These are phyloP conservation scores for Heterodera schachtii DNA, from an alignment of 1,140 invertebrate genomes.

Conservation along the genomic window DNA sequence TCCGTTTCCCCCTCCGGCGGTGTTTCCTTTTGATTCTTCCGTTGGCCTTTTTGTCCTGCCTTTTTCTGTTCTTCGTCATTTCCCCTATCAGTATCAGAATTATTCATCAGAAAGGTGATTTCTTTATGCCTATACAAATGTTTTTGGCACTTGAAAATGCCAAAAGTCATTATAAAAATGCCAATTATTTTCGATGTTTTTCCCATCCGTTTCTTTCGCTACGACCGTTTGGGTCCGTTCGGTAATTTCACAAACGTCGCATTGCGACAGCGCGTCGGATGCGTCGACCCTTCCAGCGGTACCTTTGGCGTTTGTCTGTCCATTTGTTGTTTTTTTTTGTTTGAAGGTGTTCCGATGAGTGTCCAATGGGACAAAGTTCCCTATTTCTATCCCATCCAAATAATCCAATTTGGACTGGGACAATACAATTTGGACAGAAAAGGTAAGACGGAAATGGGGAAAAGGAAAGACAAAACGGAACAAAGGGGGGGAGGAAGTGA, in stretches of 20 bases:
- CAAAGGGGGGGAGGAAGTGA: not conserved
- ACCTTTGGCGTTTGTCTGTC: not conserved
- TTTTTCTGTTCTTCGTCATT: not conserved
- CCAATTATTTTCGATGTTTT: not conserved
- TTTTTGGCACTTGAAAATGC: too few species aligned
- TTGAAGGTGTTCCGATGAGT: constrained; percentile 74
- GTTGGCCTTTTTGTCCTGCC: not conserved
- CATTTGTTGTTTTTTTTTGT: constrained; percentile 25
- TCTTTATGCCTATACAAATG: too few species aligned
- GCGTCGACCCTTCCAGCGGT: not conserved
- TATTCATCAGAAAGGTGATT: too few species aligned
- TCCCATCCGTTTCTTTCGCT: not conserved
- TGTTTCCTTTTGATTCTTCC: not conserved
- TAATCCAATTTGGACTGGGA: constrained; percentile 92
- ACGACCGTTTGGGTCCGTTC: not conserved
- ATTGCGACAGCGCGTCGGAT: not conserved
- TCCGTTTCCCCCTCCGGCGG: not conserved
- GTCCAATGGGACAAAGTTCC: constrained; percentile 82
- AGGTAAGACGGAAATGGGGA: not conserved
- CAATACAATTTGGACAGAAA: constrained; percentile 74
- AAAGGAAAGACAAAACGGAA: not conserved
- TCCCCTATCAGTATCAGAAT: too few species aligned
- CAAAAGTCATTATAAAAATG: not conserved
- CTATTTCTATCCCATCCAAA: constrained; percentile 97
- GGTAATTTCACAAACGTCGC: not conserved